phyloP scores from a whole-genome alignment of 2,888 invertebrate genomes.

The Sericinus montela region DNA sequence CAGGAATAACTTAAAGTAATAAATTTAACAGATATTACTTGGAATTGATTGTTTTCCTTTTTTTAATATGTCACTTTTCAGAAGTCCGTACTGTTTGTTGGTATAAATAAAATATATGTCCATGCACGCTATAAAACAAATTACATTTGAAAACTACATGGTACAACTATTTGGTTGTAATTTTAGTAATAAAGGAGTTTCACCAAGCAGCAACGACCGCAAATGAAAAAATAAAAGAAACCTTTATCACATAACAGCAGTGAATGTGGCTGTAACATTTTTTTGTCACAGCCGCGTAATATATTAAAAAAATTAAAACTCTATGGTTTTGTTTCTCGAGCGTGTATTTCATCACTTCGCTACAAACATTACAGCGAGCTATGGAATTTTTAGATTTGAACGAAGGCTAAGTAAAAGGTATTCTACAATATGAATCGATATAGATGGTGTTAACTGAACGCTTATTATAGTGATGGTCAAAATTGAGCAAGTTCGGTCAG shows the following conservation, averaged over 20 bases:
- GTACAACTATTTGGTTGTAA: neutral
- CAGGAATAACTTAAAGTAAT: too few relatives aligned
- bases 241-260: neutral
- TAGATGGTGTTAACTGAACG: neutral
- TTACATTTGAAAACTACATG: neutral
- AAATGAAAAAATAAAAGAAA: neutral
- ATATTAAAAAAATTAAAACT: neutral
- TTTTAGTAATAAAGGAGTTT: neutral
- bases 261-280: neutral
- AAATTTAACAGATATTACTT: too few relatives aligned
- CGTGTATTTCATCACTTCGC: neutral
- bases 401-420: conserved; percentile 11
- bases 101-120: too few relatives aligned
- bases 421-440: neutral
- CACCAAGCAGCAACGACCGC: too few relatives aligned
- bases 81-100: too few relatives aligned
- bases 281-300: neutral
- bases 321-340: neutral
- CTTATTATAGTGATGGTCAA: neutral
- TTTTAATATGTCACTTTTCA: too few relatives aligned
- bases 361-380: neutral
- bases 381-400: conserved; percentile 8
- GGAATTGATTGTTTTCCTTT: too few relatives aligned
- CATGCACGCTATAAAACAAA: too few relatives aligned
- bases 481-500: neutral